Evolutionary conservation across 2,113 vertebrate genomes (phyloP).

Genomic region (Hippopotamus amphibius): DNA sequence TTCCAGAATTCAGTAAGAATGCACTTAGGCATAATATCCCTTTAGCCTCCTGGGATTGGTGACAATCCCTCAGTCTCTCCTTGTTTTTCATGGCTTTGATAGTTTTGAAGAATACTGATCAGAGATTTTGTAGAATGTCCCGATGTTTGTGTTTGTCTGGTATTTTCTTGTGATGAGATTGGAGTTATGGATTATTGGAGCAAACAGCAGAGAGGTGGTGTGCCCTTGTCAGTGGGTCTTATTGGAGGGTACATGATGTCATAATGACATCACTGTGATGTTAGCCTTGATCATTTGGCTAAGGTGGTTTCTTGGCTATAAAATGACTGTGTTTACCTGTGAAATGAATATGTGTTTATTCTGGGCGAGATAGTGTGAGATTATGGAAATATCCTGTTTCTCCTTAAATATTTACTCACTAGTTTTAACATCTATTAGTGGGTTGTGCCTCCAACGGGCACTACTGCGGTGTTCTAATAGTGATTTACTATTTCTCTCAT

Average conservation of each 20-base stretch:
- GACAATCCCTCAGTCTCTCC: background rate
- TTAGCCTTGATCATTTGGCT: background rate
- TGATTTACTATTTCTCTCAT: background rate
- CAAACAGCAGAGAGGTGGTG: background rate
- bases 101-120: background rate
- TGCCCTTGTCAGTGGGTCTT: background rate
- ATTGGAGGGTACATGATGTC: background rate
- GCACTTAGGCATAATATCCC: background rate
- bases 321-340: background rate
- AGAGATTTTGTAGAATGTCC: background rate
- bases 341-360: background rate
- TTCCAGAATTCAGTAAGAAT: background rate
- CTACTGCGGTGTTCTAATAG: background rate
- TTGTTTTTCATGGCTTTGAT: background rate
- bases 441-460: background rate
- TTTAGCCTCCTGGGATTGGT: accelerated
- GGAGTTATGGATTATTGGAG: background rate
- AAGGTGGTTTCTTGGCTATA: background rate
- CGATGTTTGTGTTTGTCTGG: background rate
- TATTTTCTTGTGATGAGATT: background rate
- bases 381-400: background rate
- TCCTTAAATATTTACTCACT: background rate
- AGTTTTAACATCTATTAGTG: background rate
- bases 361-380: background rate
- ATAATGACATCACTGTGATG: background rate